Evolutionary conservation across 2,888 invertebrate genomes (phyloP).

Genomic region (Acanthosepion pharaonis): DNA sequence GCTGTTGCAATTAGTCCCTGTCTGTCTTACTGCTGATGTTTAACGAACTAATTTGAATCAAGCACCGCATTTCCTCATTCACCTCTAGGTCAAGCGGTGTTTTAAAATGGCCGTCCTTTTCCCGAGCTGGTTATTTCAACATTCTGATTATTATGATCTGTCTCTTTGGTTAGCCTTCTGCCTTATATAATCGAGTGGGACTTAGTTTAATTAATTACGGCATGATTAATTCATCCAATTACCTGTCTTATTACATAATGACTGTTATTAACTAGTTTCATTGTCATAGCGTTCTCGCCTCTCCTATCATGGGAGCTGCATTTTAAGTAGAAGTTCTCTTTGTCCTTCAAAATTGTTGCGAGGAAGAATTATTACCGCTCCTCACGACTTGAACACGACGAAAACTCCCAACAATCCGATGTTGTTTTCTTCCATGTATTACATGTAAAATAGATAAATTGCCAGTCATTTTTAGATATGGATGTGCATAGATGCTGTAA

Average conservation of each 20-base stretch:
- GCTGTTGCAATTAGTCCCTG: background rate
- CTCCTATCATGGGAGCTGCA: background rate
- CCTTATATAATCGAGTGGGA: constrained; percentile 8
- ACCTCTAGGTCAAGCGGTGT: constrained; percentile 20
- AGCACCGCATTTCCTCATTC: background rate
- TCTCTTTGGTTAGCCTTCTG: background rate
- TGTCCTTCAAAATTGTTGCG: background rate
- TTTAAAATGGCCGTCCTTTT: background rate
- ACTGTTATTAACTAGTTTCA: background rate
- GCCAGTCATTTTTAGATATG: too few relatives aligned
- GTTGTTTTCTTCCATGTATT: background rate
- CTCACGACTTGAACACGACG: background rate
- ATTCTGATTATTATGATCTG: background rate
- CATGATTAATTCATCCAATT: constrained; percentile 8
- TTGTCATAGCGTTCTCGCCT: background rate
- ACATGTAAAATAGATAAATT: background rate
- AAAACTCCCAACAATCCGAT: background rate
- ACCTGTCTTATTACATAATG: background rate
- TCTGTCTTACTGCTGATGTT: background rate
- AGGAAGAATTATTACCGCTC: background rate
- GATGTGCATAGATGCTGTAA: too few relatives aligned
- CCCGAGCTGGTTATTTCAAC: background rate
- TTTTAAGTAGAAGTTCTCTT: background rate
- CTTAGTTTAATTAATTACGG: background rate
- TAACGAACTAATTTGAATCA: background rate